phyloP scores from a whole-genome alignment of 2,113 vertebrate species.

The Gracilinanus agilis region DNA sequence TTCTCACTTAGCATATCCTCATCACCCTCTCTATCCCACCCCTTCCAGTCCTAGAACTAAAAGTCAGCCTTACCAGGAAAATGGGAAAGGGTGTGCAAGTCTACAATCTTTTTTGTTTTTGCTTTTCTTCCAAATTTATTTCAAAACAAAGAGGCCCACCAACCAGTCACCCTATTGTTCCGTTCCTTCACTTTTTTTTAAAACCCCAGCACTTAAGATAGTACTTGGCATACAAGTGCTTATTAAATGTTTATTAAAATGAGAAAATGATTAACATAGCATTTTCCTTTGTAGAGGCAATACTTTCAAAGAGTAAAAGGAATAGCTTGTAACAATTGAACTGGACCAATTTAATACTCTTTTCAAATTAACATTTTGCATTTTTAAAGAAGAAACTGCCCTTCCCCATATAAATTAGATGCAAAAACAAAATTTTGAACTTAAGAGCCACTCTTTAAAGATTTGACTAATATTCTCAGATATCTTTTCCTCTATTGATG shows the following conservation, averaged over 20 bases:
- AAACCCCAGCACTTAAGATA: not conserved
- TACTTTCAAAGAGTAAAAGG: not conserved
- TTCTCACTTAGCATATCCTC: not conserved
- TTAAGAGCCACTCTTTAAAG: not conserved
- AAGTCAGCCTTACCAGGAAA: too few species aligned
- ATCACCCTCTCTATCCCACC: too few species aligned
- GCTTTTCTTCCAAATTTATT: not conserved
- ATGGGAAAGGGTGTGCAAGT: not conserved
- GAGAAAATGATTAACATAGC: not conserved
- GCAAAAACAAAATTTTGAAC: not conserved
- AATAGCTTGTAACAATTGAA: not conserved
- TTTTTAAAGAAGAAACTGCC: not conserved
- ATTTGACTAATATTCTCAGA: not conserved
- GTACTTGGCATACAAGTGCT: not conserved
- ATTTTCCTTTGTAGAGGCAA: not conserved
- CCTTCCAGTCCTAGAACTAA: not conserved
- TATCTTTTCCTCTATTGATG: not conserved
- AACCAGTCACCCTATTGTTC: not conserved
- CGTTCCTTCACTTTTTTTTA: not conserved
- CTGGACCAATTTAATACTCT: not conserved
- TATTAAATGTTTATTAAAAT: not conserved
- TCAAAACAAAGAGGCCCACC: not conserved
- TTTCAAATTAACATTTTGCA: not conserved
- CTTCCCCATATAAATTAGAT: not conserved
- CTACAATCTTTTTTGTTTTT: not conserved